Percentiles rank a stretch among this genome's conserved stretches.
Evolutionary conservation across 1,140 invertebrate species (phyloP).

Genomic region (Arctopsyche grandis): DNA sequence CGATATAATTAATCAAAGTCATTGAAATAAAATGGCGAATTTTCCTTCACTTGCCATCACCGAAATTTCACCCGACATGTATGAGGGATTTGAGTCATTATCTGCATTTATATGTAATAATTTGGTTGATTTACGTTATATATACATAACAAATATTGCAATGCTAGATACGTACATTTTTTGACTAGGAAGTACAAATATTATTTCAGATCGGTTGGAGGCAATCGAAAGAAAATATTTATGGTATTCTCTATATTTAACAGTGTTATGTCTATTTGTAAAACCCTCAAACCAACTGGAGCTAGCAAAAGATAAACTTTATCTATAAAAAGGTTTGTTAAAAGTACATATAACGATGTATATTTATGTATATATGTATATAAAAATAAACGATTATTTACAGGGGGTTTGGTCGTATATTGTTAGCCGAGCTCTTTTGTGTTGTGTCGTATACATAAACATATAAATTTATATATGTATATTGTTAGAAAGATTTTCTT

Average conservation of each 20-base stretch:
- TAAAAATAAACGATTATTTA: not conserved
- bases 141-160: not conserved
- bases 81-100: not conserved
- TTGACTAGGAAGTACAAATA: not conserved
- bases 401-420: too few relatives aligned
- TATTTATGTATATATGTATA: not conserved
- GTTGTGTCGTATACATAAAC: too few relatives aligned
- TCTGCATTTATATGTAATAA: not conserved
- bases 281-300: constrained; percentile 6
- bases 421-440: too few relatives aligned
- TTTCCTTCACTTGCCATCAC: too few relatives aligned
- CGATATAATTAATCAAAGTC: not conserved
- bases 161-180: not conserved
- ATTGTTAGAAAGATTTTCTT: too few relatives aligned
- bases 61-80: not conserved
- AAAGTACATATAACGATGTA: too few relatives aligned
- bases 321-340: too few relatives aligned
- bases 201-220: constrained; percentile 3
- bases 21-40: too few relatives aligned
- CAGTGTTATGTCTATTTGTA: constrained; percentile 3
- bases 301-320: not conserved
- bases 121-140: not conserved
- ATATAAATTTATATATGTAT: too few relatives aligned
- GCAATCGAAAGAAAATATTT: constrained; percentile 12
- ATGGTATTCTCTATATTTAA: not conserved